phyloP scores from a whole-genome alignment of 64 coral and sea anemone genomes.

The Montipora foliosa region DNA sequence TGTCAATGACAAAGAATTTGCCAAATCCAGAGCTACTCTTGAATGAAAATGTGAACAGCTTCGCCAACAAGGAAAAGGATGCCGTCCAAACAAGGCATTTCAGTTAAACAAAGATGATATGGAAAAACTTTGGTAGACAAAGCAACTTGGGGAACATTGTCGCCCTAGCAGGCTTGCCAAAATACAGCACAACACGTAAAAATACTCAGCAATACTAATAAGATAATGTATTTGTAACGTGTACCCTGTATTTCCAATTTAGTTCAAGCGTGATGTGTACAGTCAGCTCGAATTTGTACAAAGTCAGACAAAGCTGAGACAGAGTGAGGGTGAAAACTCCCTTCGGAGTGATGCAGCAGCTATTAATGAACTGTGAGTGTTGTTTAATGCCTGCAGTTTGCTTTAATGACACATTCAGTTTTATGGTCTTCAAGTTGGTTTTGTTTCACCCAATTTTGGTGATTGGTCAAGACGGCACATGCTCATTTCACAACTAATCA shows the following conservation, averaged over 20 bases:
- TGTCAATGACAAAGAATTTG: background rate
- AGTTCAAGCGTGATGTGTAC: constrained; percentile 89
- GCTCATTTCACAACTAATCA: too few relatives aligned
- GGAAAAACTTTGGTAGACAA: background rate
- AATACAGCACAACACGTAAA: too few relatives aligned
- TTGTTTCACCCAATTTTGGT: too few relatives aligned
- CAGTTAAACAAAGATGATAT: too few relatives aligned
- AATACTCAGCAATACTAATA: too few relatives aligned
- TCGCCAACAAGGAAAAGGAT: too few relatives aligned
- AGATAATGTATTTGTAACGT: background rate
- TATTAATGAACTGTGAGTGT: constrained; percentile 75
- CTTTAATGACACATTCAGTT: too few relatives aligned
- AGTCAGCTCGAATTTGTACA: constrained; percentile 80
- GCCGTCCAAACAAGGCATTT: too few relatives aligned
- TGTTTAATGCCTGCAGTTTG: background rate
- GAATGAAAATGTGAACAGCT: too few relatives aligned
- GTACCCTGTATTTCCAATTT: background rate
- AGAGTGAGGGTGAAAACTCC: constrained; percentile 44
- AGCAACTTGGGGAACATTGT: constrained; percentile 21
- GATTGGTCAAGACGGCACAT: too few relatives aligned
- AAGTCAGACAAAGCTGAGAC: constrained; percentile 64
- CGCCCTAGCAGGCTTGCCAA: background rate
- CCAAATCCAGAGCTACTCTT: too few relatives aligned
- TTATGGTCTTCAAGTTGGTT: too few relatives aligned
- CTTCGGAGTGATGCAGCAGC: constrained; percentile 44